phyloP scores from a whole-genome alignment of 2,113 vertebrate species.

The Cheirogaleus medius region DNA sequence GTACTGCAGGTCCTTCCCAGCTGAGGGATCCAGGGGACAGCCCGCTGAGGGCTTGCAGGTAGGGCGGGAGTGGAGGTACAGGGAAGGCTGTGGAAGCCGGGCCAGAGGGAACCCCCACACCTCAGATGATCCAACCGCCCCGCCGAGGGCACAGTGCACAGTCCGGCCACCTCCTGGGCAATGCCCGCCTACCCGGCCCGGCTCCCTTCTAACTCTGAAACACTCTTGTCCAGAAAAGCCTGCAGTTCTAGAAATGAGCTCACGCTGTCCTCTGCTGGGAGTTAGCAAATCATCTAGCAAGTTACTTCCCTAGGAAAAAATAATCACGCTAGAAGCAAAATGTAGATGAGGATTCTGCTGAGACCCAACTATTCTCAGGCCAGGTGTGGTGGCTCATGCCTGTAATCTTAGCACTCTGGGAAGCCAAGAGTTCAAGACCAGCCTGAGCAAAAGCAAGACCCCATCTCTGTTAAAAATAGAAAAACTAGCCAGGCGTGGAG shows the following conservation, averaged over 20 bases:
- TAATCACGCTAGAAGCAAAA: not conserved
- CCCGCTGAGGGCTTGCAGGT: not conserved
- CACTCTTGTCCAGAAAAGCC: rapidly evolving
- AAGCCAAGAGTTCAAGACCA: too few relatives aligned
- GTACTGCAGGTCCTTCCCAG: not conserved
- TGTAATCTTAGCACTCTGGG: too few relatives aligned
- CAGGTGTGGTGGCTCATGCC: too few relatives aligned
- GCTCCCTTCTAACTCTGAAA: not conserved
- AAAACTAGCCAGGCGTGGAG: too few relatives aligned
- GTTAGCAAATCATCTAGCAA: not conserved
- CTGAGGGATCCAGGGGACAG: not conserved
- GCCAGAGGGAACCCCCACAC: not conserved
- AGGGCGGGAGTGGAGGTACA: not conserved
- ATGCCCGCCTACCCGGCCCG: rapidly evolving
- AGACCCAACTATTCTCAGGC: not conserved
- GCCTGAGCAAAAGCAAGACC: too few relatives aligned
- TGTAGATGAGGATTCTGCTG: rapidly evolving
- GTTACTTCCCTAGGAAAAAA: not conserved
- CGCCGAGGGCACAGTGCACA: rapidly evolving
- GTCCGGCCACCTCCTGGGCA: not conserved
- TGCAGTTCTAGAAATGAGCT: rapidly evolving
- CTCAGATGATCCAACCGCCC: not conserved
- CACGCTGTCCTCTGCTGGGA: rapidly evolving
- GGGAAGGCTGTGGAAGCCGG: not conserved
- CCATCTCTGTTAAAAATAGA: too few relatives aligned